Base-by-base conservation (phyloP, 2,113 vertebrate species). In the Glaucidium brasilianum region DNA sequence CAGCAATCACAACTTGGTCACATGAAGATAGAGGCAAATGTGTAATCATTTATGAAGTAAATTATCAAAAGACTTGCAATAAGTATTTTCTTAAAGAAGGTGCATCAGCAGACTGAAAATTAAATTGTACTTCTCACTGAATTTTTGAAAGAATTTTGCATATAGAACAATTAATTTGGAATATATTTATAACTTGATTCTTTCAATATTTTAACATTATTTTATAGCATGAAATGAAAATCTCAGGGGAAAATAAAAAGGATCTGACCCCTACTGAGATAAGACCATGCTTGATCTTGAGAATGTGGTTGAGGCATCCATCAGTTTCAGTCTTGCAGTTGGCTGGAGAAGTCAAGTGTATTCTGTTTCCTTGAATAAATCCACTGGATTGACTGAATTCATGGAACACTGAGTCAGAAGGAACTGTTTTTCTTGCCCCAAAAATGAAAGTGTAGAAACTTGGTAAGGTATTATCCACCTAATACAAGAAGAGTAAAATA, bases 281-380 rank as follows among this genome's bases (percentile, higher is more conserved):
- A 68, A 86, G 41, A 20, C 10, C 25, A 37, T 68, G 5, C 23
- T 77, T 95, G 68, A 92, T 94, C 35, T 52, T 63, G 50, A 86
- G 85, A 85, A 76, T 43, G 32, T 58, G 34, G n/a, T 90, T 85
- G 75, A 96, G 68, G 16, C 50, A 92, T 84, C 50, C 50, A 73
- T 90, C 81, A 91, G 11, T 92, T 95, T 96, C 75, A 92, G 41
- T 90, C 96, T 79, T 96, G 58, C 52, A 85, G 47, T 77, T 47
- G 91, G 59, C 64, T 88, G 45, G 5, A 91, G 50, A 96, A 80
- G 32, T 85, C 59, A 96, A 59, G 62, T 89, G 22, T 79, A 10
- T 63, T 78, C 27, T 90, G 8, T 58, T 95, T 92, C 17, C 58
- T 91, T 92, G 49, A 96, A 84, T 88, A 88, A 94, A 87, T 94